Evolutionary conservation across 2,888 invertebrate species (phyloP).

Genomic region (Hypselothyrea guttata): DNA sequence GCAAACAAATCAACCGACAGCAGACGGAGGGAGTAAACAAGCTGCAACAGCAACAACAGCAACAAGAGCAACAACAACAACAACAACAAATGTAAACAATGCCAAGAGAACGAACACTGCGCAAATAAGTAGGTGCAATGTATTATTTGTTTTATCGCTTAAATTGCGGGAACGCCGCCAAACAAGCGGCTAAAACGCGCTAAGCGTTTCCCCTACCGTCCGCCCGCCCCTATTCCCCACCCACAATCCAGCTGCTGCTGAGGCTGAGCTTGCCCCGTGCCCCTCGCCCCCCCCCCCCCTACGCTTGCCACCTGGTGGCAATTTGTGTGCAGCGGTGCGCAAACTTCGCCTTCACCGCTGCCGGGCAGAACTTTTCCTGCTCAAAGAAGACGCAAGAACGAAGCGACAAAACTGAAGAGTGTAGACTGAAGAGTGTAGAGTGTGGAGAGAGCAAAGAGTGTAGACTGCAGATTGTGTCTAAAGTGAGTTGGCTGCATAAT

Average conservation of each 20-base stretch:
- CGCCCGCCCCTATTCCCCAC: not conserved
- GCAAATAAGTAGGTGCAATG: conserved; percentile 75
- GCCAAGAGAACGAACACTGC: conserved; percentile 43
- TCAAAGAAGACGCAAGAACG: not conserved
- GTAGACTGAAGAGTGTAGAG: conserved; percentile 2
- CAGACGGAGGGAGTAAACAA: conserved; percentile 46
- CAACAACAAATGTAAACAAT: conserved; percentile 42
- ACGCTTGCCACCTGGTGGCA: conserved; percentile 30
- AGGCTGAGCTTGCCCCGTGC: conserved; percentile 7
- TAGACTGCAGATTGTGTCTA: conserved; percentile 4
- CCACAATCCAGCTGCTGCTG: conserved; percentile 19
- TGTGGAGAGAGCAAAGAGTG: not conserved
- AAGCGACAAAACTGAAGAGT: conserved; percentile 6
- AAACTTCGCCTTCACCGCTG: conserved; percentile 41
- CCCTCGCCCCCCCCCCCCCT: not conserved
- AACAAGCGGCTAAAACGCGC: conserved; percentile 75
- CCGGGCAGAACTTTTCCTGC: conserved; percentile 4
- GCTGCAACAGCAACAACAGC: conserved; percentile 19
- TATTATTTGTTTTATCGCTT: conserved; percentile 75
- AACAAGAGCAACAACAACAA: conserved; percentile 3
- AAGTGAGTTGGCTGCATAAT: conserved; percentile 43
- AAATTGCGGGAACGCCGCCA: conserved; percentile 60
- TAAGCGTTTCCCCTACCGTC: conserved; percentile 62
- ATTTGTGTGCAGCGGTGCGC: conserved; percentile 64
- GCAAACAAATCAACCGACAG: conserved; percentile 65